A percentile compares a stretch with the other conserved stretches of the same genome.
These are phyloP conservation scores for Agonum fuliginosum DNA, from an alignment of 2,888 invertebrate genomes.

Conservation along the genomic window DNA sequence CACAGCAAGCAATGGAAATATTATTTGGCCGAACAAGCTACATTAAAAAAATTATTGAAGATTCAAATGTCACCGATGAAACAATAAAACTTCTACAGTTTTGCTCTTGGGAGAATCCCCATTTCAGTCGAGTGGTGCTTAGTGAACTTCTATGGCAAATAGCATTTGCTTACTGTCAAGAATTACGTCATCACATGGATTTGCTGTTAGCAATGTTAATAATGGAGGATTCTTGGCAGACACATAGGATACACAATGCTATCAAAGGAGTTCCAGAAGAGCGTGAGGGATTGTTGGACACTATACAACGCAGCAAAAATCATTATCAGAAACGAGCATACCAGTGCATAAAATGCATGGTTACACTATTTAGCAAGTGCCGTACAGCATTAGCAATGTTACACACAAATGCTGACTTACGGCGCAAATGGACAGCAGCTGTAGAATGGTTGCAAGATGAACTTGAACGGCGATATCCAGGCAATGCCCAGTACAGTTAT, in stretches of 20 bases:
- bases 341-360: constrained; percentile 97
- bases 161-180: constrained; percentile 94
- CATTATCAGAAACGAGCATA: constrained; percentile 98
- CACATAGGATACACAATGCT: constrained; percentile 94
- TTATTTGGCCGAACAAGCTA: constrained; percentile 89
- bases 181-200: constrained; percentile 94
- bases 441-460: constrained; percentile 97
- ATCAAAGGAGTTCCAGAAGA: constrained; percentile 92
- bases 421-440: constrained; percentile 90
- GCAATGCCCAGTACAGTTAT: constrained; percentile 86
- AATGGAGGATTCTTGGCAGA: constrained; percentile 97
- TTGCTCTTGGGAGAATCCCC: constrained; percentile 97
- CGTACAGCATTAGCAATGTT: constrained; percentile 87
- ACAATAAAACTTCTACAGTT: constrained; percentile 92
- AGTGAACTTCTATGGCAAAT: constrained; percentile 94
- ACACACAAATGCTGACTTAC: constrained; percentile 84
- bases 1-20: constrained; percentile 85
- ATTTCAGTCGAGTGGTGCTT: constrained; percentile 91
- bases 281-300: constrained; percentile 94
- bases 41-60: constrained; percentile 96
- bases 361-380: constrained; percentile 91
- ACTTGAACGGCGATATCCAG: constrained; percentile 84
- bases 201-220: constrained; percentile 89
- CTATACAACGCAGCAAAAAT: constrained; percentile 92
- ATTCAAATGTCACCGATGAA: constrained; percentile 94